phyloP scores from a whole-genome alignment of 2,797 vertebrate species.

The Phylloscopus collybita region DNA sequence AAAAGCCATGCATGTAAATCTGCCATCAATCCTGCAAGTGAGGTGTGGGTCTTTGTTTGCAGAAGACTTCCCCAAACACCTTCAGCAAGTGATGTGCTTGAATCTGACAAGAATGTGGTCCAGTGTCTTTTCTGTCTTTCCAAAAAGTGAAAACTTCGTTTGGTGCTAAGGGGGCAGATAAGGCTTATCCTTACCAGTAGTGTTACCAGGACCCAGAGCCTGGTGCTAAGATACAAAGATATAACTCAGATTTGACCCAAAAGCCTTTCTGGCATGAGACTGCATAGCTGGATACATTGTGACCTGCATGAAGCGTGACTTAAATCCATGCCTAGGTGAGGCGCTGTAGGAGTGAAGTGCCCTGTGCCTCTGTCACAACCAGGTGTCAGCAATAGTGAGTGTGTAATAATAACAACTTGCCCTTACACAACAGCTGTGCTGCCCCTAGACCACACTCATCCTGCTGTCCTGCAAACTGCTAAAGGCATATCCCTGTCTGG shows the following conservation, averaged over 20 bases:
- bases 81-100: background rate
- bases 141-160: background rate
- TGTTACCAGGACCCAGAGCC: background rate
- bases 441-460: background rate
- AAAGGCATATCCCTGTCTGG: background rate
- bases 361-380: background rate
- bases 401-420: background rate
- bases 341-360: background rate
- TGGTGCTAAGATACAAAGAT: background rate
- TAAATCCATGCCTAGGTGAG: background rate
- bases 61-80: background rate
- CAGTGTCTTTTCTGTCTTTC: background rate
- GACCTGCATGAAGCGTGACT: background rate
- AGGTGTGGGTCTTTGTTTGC: background rate
- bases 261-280: background rate
- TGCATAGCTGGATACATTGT: background rate
- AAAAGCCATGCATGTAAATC: background rate
- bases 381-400: background rate
- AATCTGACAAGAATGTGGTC: background rate
- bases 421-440: background rate
- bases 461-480: background rate
- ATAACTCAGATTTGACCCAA: background rate
- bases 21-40: background rate
- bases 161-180: background rate
- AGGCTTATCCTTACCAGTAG: background rate